Evolutionary conservation across 2,888 invertebrate species (phyloP).

Genomic region (Volucella inflata): DNA sequence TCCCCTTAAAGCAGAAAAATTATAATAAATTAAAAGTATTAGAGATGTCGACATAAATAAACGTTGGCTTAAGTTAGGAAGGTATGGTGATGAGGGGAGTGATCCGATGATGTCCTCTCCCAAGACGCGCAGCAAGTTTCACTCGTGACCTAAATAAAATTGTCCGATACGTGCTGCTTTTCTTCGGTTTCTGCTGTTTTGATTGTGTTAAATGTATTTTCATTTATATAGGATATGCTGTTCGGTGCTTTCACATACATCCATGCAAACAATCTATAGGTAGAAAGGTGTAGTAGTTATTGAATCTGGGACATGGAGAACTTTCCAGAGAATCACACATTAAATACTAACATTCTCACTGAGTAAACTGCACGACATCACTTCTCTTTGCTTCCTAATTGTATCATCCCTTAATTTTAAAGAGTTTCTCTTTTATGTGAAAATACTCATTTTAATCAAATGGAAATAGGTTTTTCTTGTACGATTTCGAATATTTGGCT

Average conservation of each 20-base stretch:
- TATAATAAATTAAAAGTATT: slow-evolving; percentile 22
- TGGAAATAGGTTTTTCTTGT: too few relatives aligned
- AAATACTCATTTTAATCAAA: neutral
- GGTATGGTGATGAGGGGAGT: slow-evolving; percentile 10
- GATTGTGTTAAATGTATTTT: slow-evolving; percentile 61
- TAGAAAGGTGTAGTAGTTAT: slow-evolving; percentile 69
- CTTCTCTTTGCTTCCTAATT: slow-evolving; percentile 16
- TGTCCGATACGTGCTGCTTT: slow-evolving; percentile 72
- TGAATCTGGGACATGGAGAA: slow-evolving; percentile 70
- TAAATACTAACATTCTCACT: slow-evolving; percentile 28
- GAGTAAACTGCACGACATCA: neutral
- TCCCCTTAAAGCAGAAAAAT: neutral
- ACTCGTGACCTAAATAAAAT: slow-evolving; percentile 74
- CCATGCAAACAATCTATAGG: slow-evolving; percentile 48
- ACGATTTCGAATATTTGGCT: too few relatives aligned
- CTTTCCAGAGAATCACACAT: slow-evolving; percentile 54
- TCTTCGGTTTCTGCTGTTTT: slow-evolving; percentile 43
- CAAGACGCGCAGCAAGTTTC: slow-evolving; percentile 72
- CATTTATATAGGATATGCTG: slow-evolving; percentile 58
- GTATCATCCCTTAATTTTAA: slow-evolving; percentile 11
- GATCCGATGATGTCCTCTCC: slow-evolving; percentile 60
- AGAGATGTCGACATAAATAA: slow-evolving; percentile 35
- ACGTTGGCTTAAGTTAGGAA: slow-evolving; percentile 26
- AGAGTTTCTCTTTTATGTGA: slow-evolving; percentile 26
- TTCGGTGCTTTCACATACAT: slow-evolving; percentile 34